These are phyloP conservation scores for Harpegnathos saltator DNA, from an alignment of 1,140 invertebrate species.

Conservation along the genomic window DNA sequence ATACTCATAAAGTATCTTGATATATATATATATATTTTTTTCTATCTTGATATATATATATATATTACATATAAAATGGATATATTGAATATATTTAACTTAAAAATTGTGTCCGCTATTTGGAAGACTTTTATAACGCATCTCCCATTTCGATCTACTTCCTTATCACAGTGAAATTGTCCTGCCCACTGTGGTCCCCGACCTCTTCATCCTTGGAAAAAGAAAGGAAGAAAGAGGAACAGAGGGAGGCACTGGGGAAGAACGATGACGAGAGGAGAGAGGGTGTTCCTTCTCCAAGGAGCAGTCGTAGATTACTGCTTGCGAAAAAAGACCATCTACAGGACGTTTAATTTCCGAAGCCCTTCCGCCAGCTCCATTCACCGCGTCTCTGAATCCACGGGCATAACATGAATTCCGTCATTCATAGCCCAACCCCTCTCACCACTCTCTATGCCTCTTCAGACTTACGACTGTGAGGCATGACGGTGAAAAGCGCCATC, in stretches of 20 bases:
- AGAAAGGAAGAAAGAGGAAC: conserved; percentile 27
- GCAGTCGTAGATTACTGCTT: conserved; percentile 82
- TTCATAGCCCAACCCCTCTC: conserved; percentile 74
- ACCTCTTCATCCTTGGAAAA: conserved; percentile 25
- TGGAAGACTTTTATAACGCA: conserved; percentile 68
- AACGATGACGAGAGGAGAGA: conserved; percentile 57
- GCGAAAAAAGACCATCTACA: conserved; percentile 82
- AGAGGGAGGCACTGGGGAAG: conserved; percentile 33
- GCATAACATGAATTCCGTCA: conserved; percentile 81
- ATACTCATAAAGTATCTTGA: too few relatives aligned
- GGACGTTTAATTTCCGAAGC: conserved; percentile 86
- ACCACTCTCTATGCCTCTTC: conserved; percentile 41
- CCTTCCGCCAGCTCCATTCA: conserved; percentile 85
- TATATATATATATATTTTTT: conserved; percentile 7
- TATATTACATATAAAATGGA: background rate
- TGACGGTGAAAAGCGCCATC: conserved; percentile 69
- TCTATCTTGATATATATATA: background rate
- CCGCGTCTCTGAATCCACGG: conserved; percentile 71
- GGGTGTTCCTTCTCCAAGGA: conserved; percentile 71
- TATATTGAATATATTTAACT: background rate
- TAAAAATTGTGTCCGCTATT: conserved; percentile 19
- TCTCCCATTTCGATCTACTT: conserved; percentile 79
- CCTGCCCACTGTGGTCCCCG: conserved; percentile 73
- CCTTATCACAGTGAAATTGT: conserved; percentile 82
- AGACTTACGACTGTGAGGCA: conserved; percentile 79